Evolutionary conservation across 1,140 invertebrate genomes (phyloP).

Genomic region (Nixonia krombeini): DNA sequence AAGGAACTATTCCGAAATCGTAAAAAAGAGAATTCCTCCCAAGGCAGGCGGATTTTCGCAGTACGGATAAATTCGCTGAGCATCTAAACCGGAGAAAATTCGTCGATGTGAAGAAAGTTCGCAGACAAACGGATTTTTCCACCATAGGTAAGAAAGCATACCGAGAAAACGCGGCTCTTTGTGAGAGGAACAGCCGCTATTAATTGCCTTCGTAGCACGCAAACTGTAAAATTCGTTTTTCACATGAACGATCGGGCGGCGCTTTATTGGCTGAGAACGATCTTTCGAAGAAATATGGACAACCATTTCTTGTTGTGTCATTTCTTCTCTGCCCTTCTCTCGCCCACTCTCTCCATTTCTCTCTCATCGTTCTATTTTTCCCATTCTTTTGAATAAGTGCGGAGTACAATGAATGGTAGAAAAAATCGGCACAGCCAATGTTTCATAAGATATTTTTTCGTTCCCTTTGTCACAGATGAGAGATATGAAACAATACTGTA

Average conservation of each 20-base stretch:
- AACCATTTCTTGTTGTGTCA: background rate
- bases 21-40: background rate
- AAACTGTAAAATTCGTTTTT: conserved; percentile 1
- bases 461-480: background rate
- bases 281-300: background rate
- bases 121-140: background rate
- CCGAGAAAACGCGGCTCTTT: background rate
- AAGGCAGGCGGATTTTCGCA: conserved; percentile 1
- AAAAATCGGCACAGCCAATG: background rate
- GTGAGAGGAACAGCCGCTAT: background rate
- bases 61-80: background rate
- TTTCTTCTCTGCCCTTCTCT: background rate
- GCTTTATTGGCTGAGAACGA: background rate
- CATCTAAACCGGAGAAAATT: background rate
- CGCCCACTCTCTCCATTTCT: background rate
- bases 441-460: background rate
- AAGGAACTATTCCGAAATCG: background rate
- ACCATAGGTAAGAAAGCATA: background rate
- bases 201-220: background rate
- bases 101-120: background rate
- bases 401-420: background rate
- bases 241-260: background rate
- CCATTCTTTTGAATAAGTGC: background rate
- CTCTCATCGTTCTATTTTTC: background rate
- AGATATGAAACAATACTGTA: background rate